These are phyloP conservation scores for Apostichopus parvimensis DNA, from an alignment of 35 echinoderm and acorn worm species.

Conservation along the genomic window DNA sequence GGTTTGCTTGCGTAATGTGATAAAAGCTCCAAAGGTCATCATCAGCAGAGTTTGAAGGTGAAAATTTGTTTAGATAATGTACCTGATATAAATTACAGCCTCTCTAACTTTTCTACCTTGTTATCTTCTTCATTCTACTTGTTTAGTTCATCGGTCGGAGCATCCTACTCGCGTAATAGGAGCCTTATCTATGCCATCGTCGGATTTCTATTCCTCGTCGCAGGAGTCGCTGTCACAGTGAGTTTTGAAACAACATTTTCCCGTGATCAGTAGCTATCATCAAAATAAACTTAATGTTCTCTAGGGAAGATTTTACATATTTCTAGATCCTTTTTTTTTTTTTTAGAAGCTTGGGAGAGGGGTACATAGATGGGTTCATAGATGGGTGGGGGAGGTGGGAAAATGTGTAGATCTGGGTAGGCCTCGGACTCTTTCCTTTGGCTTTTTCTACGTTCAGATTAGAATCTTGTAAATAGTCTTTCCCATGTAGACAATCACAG, in stretches of 20 bases:
- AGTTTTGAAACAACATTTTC: constrained; percentile 12
- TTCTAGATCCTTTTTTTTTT: no score
- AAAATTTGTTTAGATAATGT: no score
- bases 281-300: no score
- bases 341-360: no score
- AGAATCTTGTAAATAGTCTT: no score
- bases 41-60: not conserved
- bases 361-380: no score
- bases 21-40: not conserved
- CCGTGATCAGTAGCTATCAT: no score
- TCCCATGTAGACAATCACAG: not conserved
- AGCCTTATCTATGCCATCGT: constrained; percentile 85
- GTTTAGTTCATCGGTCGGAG: constrained; percentile 88
- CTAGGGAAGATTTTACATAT: no score
- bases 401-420: no score
- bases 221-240: constrained; percentile 92
- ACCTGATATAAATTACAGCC: not conserved
- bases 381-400: no score
- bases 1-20: not conserved
- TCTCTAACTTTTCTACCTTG: not conserved
- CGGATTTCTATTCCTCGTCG: constrained; percentile 84
- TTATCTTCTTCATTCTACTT: not conserved
- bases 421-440: no score
- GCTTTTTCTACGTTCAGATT: no score
- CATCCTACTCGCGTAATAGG: constrained; percentile 79